A percentile compares a stretch with the other conserved stretches of the same genome.
Conservation (phyloP, 2,888 invertebrate genomes). For the Lithophane leautieri region DNA sequence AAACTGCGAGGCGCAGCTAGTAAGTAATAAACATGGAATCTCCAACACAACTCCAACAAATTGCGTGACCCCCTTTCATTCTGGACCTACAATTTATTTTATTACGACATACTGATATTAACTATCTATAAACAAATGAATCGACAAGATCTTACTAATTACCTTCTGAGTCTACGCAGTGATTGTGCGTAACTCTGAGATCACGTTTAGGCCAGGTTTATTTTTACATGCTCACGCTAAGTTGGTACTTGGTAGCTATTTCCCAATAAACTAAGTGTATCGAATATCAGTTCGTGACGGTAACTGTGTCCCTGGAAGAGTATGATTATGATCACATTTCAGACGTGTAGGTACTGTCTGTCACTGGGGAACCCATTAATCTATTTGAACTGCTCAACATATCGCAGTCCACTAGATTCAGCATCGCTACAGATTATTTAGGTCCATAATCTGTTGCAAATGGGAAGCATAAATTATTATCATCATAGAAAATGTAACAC, state of each 20-base stretch:
- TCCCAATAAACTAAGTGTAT: slow-evolving; percentile 63
- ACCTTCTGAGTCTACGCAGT: not conserved
- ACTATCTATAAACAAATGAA: slow-evolving; percentile 5
- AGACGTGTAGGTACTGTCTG: slow-evolving; percentile 18
- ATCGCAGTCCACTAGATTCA: not conserved
- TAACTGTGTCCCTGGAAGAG: slow-evolving; percentile 32
- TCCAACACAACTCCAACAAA: not conserved
- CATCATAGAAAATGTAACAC: not conserved
- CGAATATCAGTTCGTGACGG: slow-evolving; percentile 63
- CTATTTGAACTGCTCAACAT: slow-evolving; percentile 4
- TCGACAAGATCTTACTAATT: slow-evolving; percentile 14
- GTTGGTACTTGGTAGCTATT: slow-evolving; percentile 33
- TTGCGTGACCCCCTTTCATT: slow-evolving; percentile 16
- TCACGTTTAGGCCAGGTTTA: not conserved
- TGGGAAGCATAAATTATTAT: not conserved
- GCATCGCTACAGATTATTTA: slow-evolving; percentile 12
- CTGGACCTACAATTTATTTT: slow-evolving; percentile 1
- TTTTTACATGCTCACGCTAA: not conserved
- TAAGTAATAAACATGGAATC: slow-evolving; percentile 20
- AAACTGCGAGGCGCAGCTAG: too few species aligned
- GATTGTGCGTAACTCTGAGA: not conserved
- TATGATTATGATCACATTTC: slow-evolving; percentile 41
- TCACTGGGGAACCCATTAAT: slow-evolving; percentile 20
- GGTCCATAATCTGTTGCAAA: not conserved
- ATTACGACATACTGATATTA: slow-evolving; percentile 6